phyloP scores from a whole-genome alignment of 64 coral and sea anemone genomes.

The Exaiptasia diaphana region DNA sequence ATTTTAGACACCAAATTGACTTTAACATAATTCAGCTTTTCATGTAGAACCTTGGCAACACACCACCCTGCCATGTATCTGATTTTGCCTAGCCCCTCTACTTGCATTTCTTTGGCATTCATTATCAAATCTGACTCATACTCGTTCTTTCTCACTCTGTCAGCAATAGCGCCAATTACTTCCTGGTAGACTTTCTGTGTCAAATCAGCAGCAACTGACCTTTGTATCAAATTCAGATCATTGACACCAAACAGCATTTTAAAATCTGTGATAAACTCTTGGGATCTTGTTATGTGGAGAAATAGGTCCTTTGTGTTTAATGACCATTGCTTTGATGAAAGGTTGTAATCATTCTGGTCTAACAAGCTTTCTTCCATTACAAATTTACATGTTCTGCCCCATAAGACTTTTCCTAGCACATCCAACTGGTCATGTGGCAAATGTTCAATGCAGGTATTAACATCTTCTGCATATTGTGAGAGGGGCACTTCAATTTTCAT shows the following conservation, averaged over 20 bases:
- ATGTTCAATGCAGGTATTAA: background rate
- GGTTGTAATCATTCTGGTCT: background rate
- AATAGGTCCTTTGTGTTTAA: background rate
- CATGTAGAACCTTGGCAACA: constrained; percentile 1
- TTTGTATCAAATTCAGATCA: background rate
- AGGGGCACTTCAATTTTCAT: background rate
- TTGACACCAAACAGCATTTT: background rate
- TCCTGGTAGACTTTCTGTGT: background rate
- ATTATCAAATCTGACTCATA: background rate
- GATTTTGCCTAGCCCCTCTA: constrained; percentile 1
- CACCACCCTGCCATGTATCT: background rate
- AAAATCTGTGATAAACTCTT: background rate
- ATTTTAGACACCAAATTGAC: background rate
- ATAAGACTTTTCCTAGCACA: constrained; percentile 15
- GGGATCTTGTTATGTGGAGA: background rate
- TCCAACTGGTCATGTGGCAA: background rate
- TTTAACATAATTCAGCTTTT: background rate
- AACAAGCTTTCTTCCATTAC: constrained; percentile 2
- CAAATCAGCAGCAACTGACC: background rate
- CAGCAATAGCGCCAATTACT: background rate
- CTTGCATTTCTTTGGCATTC: constrained; percentile 1
- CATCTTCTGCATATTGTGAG: background rate
- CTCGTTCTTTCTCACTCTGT: background rate
- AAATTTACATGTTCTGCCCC: background rate
- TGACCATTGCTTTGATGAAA: constrained; percentile 1